These are phyloP conservation scores for Spheniscus mendiculus DNA, from an alignment of 2,113 vertebrate species.

Conservation along the genomic window DNA sequence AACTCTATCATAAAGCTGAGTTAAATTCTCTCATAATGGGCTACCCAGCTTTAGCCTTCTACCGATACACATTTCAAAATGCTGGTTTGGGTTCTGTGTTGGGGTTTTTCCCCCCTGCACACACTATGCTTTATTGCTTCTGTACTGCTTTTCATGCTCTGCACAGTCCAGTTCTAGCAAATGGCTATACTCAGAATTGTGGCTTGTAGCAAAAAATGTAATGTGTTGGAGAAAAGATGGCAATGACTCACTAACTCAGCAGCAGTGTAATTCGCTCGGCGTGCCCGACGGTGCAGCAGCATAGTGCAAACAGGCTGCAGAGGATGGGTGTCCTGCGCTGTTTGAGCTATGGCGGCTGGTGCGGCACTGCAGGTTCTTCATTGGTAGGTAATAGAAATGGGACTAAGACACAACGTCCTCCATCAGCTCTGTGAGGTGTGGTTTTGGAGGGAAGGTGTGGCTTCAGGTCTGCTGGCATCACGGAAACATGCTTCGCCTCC, in stretches of 20 bases:
- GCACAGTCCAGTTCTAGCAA: not conserved
- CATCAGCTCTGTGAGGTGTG: not conserved
- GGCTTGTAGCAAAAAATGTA: not conserved
- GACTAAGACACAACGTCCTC: not conserved
- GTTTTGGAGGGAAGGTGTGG: not conserved
- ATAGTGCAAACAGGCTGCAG: not conserved
- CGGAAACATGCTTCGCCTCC: not conserved
- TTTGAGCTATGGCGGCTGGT: not conserved
- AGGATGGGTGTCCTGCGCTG: not conserved
- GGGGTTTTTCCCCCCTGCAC: not conserved
- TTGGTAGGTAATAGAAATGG: not conserved
- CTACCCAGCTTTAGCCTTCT: not conserved
- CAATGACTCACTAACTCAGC: not conserved
- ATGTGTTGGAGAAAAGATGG: not conserved
- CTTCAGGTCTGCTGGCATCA: not conserved
- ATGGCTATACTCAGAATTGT: not conserved
- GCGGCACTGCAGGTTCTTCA: not conserved
- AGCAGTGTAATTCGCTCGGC: accelerated
- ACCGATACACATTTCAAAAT: not conserved
- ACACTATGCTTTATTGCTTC: not conserved
- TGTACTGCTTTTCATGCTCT: not conserved
- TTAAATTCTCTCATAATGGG: not conserved
- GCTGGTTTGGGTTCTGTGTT: not conserved
- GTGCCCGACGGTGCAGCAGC: not conserved
- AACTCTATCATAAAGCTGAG: not conserved